phyloP scores from a whole-genome alignment of 2,797 vertebrate genomes.

The Poliocrania exsul region DNA sequence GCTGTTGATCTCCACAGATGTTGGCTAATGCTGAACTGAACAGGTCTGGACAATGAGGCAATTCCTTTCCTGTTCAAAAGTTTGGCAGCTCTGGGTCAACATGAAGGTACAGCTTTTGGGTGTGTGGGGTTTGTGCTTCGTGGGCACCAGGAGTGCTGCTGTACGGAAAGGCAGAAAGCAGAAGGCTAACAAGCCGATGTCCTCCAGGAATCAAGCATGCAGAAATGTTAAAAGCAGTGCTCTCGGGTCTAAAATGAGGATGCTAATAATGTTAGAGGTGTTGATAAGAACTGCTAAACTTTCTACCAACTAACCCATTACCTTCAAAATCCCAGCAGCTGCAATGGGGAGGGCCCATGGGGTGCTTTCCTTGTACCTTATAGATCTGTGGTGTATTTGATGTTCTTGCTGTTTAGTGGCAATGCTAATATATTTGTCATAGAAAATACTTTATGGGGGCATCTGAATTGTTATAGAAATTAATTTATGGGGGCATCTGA shows the following conservation, averaged over 20 bases:
- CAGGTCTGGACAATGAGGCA: not conserved
- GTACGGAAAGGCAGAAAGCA: not conserved
- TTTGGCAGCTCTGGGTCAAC: not conserved
- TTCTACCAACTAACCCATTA: not conserved
- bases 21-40: not conserved
- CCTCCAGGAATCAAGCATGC: not conserved
- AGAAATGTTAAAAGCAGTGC: not conserved
- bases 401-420: not conserved
- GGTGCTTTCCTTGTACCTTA: not conserved
- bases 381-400: not conserved
- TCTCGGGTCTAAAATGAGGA: not conserved
- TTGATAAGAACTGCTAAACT: not conserved
- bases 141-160: not conserved
- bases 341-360: not conserved
- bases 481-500: not conserved
- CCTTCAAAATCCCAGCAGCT: not conserved
- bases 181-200: not conserved
- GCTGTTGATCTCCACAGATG: not conserved
- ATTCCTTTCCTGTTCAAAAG: not conserved
- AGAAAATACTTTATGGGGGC: not conserved
- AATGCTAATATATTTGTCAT: not conserved
- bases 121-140: rapidly evolving
- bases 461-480: not conserved
- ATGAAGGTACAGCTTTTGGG: not conserved
- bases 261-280: not conserved